These are phyloP conservation scores for Anarrhichthys ocellatus DNA, from an alignment of 2,113 vertebrate species.

Conservation along the genomic window DNA sequence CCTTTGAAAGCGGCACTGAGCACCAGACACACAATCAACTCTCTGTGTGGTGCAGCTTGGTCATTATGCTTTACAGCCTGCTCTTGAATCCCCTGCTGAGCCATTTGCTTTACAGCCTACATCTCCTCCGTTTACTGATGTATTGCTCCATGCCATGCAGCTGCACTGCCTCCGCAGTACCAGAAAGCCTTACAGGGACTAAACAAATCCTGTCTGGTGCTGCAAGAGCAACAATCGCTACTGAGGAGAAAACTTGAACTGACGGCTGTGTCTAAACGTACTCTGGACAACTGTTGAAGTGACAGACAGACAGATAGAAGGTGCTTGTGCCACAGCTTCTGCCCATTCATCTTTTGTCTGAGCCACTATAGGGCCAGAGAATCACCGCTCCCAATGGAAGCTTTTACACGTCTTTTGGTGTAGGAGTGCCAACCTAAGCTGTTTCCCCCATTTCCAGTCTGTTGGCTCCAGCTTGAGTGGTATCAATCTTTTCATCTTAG, in stretches of 20 bases:
- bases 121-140: conserved; percentile 50
- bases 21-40: conserved; percentile 49
- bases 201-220: conserved; percentile 37
- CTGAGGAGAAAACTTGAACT: conserved; percentile 18
- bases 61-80: conserved; percentile 64
- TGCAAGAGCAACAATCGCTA: conserved; percentile 14
- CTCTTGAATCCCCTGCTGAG: conserved; percentile 58
- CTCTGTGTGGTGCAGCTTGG: conserved; percentile 45
- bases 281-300: conserved; percentile 2
- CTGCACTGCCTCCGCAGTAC: conserved; percentile 27
- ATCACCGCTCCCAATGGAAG: conserved; percentile 9
- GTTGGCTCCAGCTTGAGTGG: neutral
- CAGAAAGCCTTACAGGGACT: conserved; percentile 24
- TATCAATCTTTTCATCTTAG: neutral
- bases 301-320: conserved; percentile 6
- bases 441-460: neutral
- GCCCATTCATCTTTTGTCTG: conserved; percentile 32
- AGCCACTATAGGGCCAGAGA: conserved; percentile 9
- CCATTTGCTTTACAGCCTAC: conserved; percentile 62
- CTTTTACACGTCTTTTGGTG: conserved; percentile 11
- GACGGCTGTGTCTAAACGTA: conserved; percentile 31
- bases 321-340: conserved; percentile 13
- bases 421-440: conserved; percentile 8
- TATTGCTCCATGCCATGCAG: conserved; percentile 35
- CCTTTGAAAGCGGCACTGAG: conserved; percentile 40